Percentiles rank a stretch among this genome's conserved stretches.
Evolutionary conservation across 2,797 vertebrate species (phyloP).

Genomic region (Poecile montanus): DNA sequence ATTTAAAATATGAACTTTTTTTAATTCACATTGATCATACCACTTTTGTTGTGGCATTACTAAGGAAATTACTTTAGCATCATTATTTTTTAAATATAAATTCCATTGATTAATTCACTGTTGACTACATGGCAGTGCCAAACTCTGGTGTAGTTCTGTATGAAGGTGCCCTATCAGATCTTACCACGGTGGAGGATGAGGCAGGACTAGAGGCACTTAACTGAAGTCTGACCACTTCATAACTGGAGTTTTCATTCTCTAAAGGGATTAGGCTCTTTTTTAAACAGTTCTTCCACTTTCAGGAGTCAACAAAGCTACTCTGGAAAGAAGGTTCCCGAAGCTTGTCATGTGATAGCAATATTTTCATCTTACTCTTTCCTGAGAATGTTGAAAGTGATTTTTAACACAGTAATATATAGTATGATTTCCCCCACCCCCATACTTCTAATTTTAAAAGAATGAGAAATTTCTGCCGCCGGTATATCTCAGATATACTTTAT

Average conservation of each 20-base stretch:
- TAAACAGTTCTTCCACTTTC: neutral
- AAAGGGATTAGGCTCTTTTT: neutral
- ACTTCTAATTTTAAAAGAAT: neutral
- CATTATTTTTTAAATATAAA: neutral
- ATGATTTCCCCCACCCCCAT: fast-evolving
- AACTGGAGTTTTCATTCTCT: neutral
- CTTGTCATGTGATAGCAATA: neutral
- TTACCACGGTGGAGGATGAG: neutral
- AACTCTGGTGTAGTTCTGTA: neutral
- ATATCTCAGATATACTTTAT: neutral
- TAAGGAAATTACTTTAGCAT: neutral
- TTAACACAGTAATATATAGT: neutral
- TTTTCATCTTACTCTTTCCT: neutral
- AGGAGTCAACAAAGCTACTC: neutral
- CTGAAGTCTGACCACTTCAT: neutral
- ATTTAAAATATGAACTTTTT: neutral
- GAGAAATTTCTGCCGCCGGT: neutral
- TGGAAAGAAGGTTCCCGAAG: neutral
- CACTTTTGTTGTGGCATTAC: neutral
- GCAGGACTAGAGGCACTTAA: neutral
- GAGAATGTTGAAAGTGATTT: neutral
- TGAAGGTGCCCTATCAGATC: neutral
- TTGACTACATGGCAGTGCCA: neutral
- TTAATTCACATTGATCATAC: neutral
- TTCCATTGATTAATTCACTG: neutral